Evolutionary conservation across 2,888 invertebrate species (phyloP), one percentile per base, ranked within the genome.

Genomic region (Zhuqinia jingwanae): DNA sequence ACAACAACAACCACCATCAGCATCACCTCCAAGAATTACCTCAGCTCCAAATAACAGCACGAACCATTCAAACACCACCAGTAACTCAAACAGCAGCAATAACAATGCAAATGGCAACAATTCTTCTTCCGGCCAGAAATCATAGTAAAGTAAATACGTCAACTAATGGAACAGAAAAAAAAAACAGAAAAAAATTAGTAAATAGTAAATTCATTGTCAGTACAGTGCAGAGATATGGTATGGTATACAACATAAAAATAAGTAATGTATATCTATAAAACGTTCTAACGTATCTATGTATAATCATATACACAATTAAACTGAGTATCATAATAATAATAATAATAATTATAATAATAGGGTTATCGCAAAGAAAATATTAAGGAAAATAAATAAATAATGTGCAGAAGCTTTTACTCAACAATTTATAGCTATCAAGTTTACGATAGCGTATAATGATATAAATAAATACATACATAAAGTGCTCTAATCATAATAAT

Each of bases 121-220:
- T 79, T 84, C 89, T 88, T 87, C 89, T 87, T 89, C 89, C 89
- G 88, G 87, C 89, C 89, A 89, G 85, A 89, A 89, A 86, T 87
- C 89, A 84, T 89, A 89, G 89, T 88, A 85, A 81, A 63, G 22
- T 82, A 53, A n/a, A 47, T 25, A 85, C n/a, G 17, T 10, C 63
- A 77, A 30, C 36, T 63, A 63, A 68, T 36, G 17, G 42, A 60
- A 68, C 15, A 3, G 42, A 36, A 53, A 56, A 30, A 50, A 17
- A 53, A 63, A 76, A 56, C 15, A 77, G 83, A 58, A 58, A 68
- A 56, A 56, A 81, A 81, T n/a, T 75, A 75, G 75, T 75, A 53
- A 36, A 81, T 60, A n/a, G n/a, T n/a, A 15, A 73, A 36, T n/a
- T 20, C 20, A 58, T 36, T 36, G 36, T 27, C 20, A 68, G 47